A percentile compares a stretch with the other conserved stretches of the same genome.
These are phyloP conservation scores for Hydriomena furcata DNA, from an alignment of 2,888 invertebrate species.

Conservation along the genomic window DNA sequence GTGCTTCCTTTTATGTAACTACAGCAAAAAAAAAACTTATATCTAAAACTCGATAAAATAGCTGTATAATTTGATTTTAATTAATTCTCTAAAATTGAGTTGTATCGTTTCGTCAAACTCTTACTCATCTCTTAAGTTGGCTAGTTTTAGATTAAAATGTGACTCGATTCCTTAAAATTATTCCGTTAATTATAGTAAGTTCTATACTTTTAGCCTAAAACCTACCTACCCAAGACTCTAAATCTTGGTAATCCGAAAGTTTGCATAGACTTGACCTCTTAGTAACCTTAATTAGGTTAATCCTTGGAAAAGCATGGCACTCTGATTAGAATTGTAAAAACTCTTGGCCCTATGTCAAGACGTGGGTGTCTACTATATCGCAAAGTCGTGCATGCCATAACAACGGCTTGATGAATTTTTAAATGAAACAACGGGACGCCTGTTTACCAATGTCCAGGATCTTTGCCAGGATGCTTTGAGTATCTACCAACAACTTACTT, in stretches of 20 bases:
- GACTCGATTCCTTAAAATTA: too few relatives aligned
- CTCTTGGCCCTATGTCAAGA: conserved; percentile 37
- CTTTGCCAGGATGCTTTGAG: conserved; percentile 9
- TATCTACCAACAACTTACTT: too few relatives aligned
- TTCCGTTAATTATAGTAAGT: too few relatives aligned
- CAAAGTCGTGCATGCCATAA: conserved; percentile 32
- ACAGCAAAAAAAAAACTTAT: conserved; percentile 50
- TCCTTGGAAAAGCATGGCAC: conserved; percentile 33
- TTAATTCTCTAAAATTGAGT: too few relatives aligned
- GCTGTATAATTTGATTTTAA: too few relatives aligned
- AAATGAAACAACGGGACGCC: conserved; percentile 32
- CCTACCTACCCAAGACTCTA: too few relatives aligned
- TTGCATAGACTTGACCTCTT: conserved; percentile 29
- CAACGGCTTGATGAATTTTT: conserved; percentile 30
- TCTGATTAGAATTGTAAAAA: conserved; percentile 36
- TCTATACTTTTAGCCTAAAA: too few relatives aligned
- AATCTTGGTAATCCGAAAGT: conserved; percentile 9
- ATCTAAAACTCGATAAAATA: conserved; percentile 23
- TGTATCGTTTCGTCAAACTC: too few relatives aligned
- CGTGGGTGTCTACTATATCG: conserved; percentile 33
- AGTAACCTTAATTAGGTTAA: conserved; percentile 33
- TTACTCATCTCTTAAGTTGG: too few relatives aligned
- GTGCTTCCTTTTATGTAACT: conserved; percentile 56
- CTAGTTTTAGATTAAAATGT: too few relatives aligned
- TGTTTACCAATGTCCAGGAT: conserved; percentile 27